phyloP scores from a whole-genome alignment of 2,888 invertebrate species.

The Eilema sororculum region DNA sequence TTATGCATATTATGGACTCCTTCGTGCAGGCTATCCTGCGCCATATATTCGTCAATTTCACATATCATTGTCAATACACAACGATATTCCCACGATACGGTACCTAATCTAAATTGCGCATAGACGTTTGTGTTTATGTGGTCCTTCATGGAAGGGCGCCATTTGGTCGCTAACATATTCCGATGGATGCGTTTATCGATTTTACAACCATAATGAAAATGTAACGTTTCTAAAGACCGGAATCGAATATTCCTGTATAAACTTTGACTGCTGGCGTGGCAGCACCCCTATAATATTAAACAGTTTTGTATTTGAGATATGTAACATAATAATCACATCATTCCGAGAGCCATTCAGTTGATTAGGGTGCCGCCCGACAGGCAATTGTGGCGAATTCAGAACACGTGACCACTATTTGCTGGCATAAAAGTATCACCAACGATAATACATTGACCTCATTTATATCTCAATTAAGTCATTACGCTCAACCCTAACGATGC shows the following conservation, averaged over 20 bases:
- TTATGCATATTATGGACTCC: slow-evolving; percentile 46
- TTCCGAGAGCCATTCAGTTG: slow-evolving; percentile 69
- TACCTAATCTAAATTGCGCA: slow-evolving; percentile 62
- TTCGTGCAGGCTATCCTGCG: slow-evolving; percentile 45
- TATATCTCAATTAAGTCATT: slow-evolving; percentile 81
- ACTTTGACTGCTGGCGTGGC: slow-evolving; percentile 16
- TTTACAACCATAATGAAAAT: slow-evolving; percentile 37
- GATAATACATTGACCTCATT: slow-evolving; percentile 76
- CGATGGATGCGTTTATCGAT: slow-evolving; percentile 51
- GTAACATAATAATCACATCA: slow-evolving; percentile 82
- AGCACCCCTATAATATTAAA: slow-evolving; percentile 53
- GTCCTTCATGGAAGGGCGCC: slow-evolving; percentile 57
- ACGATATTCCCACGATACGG: slow-evolving; percentile 63
- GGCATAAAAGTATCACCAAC: slow-evolving; percentile 75
- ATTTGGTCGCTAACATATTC: slow-evolving; percentile 50
- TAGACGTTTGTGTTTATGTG: slow-evolving; percentile 56
- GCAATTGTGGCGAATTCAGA: slow-evolving; percentile 80
- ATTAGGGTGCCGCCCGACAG: slow-evolving; percentile 68
- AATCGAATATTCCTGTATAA: slow-evolving; percentile 23
- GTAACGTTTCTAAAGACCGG: slow-evolving; percentile 24
- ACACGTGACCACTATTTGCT: slow-evolving; percentile 84
- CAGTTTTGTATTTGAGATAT: slow-evolving; percentile 65
- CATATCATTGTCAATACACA: slow-evolving; percentile 65
- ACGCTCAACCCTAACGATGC: slow-evolving; percentile 71
- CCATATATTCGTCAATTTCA: slow-evolving; percentile 61